Evolutionary conservation across 1,140 invertebrate species (phyloP).

Genomic region (Pissodes strobi): DNA sequence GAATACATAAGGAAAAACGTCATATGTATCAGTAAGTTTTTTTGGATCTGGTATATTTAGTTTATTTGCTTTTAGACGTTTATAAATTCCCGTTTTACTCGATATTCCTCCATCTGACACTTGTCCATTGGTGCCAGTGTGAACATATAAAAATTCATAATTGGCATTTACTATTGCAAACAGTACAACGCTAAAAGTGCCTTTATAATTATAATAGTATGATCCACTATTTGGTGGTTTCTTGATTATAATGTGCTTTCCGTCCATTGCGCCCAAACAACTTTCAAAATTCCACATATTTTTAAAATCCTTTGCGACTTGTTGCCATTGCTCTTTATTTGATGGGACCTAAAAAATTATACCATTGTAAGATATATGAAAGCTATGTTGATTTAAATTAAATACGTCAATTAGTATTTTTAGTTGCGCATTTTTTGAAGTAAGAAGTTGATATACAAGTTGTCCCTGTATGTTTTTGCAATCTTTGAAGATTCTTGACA

Average conservation of each 20-base stretch:
- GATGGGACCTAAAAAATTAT: not conserved
- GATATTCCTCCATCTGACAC: not conserved
- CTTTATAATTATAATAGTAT: no score
- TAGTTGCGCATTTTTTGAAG: no score
- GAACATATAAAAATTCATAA: no score
- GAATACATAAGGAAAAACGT: not conserved
- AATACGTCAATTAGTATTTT: no score
- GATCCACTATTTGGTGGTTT: not conserved
- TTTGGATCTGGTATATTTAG: no score
- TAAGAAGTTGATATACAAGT: not conserved
- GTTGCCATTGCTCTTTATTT: not conserved
- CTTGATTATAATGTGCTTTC: no score
- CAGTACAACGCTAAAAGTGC: no score
- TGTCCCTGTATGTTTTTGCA: not conserved
- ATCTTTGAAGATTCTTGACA: not conserved
- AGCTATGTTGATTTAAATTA: not conserved
- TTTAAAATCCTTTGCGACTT: not conserved
- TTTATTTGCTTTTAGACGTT: no score
- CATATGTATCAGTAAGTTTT: not conserved
- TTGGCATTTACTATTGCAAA: no score
- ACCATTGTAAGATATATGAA: not conserved
- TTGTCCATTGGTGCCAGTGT: no score
- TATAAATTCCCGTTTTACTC: not conserved
- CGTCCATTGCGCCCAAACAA: no score
- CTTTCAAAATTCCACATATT: no score